phyloP scores from a whole-genome alignment of 2,888 invertebrate genomes.

The Gnatocerus cornutus region DNA sequence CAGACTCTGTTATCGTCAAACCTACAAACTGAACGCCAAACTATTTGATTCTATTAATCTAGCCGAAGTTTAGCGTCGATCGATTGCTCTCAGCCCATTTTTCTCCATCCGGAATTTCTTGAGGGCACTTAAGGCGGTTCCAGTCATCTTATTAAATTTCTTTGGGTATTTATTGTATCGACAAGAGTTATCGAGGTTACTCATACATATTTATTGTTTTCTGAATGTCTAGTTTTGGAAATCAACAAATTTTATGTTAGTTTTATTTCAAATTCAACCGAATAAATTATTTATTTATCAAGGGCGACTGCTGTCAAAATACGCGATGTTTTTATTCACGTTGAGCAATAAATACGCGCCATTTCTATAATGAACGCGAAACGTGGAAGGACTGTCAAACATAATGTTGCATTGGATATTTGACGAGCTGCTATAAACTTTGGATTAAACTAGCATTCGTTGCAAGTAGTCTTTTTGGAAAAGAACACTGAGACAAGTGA shows the following conservation, averaged over 20 bases:
- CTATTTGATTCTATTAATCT: conserved; percentile 15
- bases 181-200: conserved; percentile 18
- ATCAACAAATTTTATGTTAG: conserved; percentile 5
- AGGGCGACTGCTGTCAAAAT: not conserved
- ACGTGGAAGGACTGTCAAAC: not conserved
- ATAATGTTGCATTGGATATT: not conserved
- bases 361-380: not conserved
- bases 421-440: not conserved
- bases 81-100: conserved; percentile 12
- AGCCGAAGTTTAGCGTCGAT: conserved; percentile 10
- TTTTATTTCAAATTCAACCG: not conserved
- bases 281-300: conserved; percentile 6
- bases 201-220: conserved; percentile 37
- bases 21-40: not conserved
- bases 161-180: conserved; percentile 22
- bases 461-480: not conserved
- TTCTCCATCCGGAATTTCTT: conserved; percentile 2
- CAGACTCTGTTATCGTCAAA: not conserved
- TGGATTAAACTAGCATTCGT: too few relatives aligned
- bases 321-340: not conserved
- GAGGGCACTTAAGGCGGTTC: not conserved
- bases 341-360: not conserved
- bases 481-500: not conserved
- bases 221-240: not conserved
- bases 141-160: conserved; percentile 35